A percentile compares a stretch with the other conserved stretches of the same genome.
Evolutionary conservation across 2,113 vertebrate genomes (phyloP).

Genomic region (Chloropsis cyanopogon): DNA sequence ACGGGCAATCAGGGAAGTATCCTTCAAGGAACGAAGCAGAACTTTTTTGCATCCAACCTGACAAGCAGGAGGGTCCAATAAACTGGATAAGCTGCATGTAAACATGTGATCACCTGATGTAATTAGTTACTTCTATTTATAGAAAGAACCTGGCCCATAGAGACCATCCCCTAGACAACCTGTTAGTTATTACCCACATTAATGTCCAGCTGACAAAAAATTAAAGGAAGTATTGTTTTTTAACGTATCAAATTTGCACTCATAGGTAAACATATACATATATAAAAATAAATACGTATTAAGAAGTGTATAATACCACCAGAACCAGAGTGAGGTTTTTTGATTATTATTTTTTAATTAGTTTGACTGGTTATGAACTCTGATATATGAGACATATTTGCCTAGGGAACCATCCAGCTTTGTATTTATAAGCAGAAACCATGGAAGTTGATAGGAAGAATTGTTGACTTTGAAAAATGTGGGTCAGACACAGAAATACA

Average conservation of each 20-base stretch:
- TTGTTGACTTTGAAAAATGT: constrained; percentile 47
- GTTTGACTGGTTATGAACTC: not conserved
- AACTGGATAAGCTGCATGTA: constrained; percentile 8
- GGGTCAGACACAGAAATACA: constrained; percentile 40
- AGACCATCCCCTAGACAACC: constrained; percentile 6
- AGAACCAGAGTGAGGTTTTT: rapidly evolving
- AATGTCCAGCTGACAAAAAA: not conserved
- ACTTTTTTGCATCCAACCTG: not conserved
- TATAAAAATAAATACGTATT: not conserved
- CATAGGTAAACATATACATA: no score
- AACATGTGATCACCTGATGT: constrained; percentile 38
- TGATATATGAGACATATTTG: not conserved
- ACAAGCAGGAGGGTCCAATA: not conserved
- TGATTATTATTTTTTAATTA: not conserved
- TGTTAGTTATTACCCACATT: not conserved
- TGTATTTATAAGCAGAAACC: not conserved
- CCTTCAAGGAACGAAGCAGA: not conserved
- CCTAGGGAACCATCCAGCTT: not conserved
- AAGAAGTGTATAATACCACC: not conserved
- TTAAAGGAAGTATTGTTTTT: not conserved
- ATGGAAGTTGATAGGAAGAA: not conserved
- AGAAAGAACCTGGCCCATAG: not conserved
- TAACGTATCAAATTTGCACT: not conserved
- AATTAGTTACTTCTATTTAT: constrained; percentile 29
- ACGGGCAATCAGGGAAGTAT: not conserved